Conservation (phyloP, 2,797 vertebrate genomes). For the Gymnodraco acuticeps region DNA sequence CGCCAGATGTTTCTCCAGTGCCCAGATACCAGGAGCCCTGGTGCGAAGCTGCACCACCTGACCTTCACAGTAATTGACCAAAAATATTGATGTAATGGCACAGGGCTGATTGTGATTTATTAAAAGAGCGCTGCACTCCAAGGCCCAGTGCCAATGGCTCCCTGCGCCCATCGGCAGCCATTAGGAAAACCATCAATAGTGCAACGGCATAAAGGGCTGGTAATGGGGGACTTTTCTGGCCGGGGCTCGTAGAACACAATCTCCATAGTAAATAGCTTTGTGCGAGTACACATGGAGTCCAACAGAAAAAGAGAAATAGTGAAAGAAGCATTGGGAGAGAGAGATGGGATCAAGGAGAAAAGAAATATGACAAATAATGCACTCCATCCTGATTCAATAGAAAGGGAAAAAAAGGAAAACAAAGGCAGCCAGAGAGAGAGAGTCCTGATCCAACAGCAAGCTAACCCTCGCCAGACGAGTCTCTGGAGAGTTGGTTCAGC, state of each 20-base stretch:
- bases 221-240: slow-evolving; percentile 89
- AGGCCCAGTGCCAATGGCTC: slow-evolving; percentile 96
- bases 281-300: slow-evolving; percentile 72
- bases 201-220: slow-evolving; percentile 93
- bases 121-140: slow-evolving; percentile 94
- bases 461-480: slow-evolving; percentile 75
- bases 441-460: slow-evolving; percentile 70
- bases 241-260: slow-evolving; percentile 84
- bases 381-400: slow-evolving; percentile 39
- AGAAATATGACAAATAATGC: slow-evolving; percentile 60
- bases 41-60: slow-evolving; percentile 92
- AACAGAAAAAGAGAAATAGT: slow-evolving; percentile 58
- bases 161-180: slow-evolving; percentile 95
- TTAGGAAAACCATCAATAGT: slow-evolving; percentile 99
- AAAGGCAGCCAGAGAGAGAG: slow-evolving; percentile 69
- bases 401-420: slow-evolving; percentile 48
- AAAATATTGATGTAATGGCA: slow-evolving; percentile 99
- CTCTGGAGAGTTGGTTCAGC: slow-evolving; percentile 80
- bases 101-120: slow-evolving; percentile 99
- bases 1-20: slow-evolving; percentile 93
- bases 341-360: slow-evolving; percentile 45
- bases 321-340: slow-evolving; percentile 22
- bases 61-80: slow-evolving; percentile 99
- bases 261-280: slow-evolving; percentile 90
- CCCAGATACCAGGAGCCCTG: slow-evolving; percentile 89